Base-by-base conservation (phyloP, 53 echinoderm and acorn worm species). In the Antedon mediterranea region DNA sequence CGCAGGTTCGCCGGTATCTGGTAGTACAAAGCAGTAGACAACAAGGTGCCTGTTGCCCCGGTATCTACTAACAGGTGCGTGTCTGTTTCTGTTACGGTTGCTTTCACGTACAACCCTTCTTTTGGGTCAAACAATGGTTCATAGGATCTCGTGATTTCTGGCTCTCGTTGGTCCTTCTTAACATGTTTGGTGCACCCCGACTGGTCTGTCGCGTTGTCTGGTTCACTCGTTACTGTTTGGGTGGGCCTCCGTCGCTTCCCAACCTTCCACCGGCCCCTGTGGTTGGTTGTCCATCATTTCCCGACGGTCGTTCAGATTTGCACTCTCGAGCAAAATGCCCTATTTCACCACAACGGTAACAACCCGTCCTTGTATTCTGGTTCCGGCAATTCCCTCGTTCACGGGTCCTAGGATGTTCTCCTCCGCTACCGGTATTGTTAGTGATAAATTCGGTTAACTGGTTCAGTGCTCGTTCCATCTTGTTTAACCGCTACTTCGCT, bases 51-150 rank as follows among this genome's bases (percentile, higher is more conserved):
- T 20, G 89, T 82, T 8, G 82, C 85, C n/a, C 89, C 89, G 7
- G 89, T 90, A 34, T 90, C 90, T 20, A 90, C 14, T 0, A 84
- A 74, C 34, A 78, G 84, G 3, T 81, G 81, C 14, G 81, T 34
- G 26, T 75, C 27, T 32, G 41, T 72, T 15, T 74, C 83, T 11
- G 33, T 28, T 5, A 90, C 37, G 14, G 31, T 71, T 4, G 86
- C 90, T 27, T 34, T 78, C 0, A 90, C 57, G 57, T 74, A 85
- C 23, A 90, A 76, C 0, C 86, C 87, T n/a, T 8, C 11, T 23
- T 26, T 57, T 57, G 57, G 57, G 7, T 57, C 57, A 18, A 18
- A 57, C 20, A 18, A 7, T 13, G 57, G 9, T 57, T 3, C 9
- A 57, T 57, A 57, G 11, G 57, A 57, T 11, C 57, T 11, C 9